Evolutionary conservation across 2,888 invertebrate genomes (phyloP).

Genomic region (Pilophorus perplexus): DNA sequence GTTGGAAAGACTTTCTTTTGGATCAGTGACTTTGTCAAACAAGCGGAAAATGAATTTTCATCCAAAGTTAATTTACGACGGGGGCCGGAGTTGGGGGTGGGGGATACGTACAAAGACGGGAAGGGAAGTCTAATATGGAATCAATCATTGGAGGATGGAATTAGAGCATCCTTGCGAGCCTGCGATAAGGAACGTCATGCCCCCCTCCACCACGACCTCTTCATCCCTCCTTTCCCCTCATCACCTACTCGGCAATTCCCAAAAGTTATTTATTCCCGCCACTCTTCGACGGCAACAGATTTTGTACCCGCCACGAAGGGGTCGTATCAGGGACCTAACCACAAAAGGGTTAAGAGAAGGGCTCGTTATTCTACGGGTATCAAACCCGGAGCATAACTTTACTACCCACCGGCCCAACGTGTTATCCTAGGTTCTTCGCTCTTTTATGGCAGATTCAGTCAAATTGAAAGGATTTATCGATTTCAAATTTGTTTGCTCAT

Average conservation of each 20-base stretch:
- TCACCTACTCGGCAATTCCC: conserved; percentile 1
- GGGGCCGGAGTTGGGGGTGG: not conserved
- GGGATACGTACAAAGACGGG: conserved; percentile 34
- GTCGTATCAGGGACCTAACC: conserved; percentile 8
- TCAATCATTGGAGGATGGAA: conserved; percentile 46
- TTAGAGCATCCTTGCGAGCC: conserved; percentile 45
- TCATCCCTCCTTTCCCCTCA: not conserved
- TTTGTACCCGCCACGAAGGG: no score
- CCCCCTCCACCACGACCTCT: not conserved
- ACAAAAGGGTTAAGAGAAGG: conserved; percentile 13
- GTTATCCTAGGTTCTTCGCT: no score
- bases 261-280: conserved; percentile 20
- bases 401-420: no score
- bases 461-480: no score
- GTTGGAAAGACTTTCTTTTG: conserved; percentile 33
- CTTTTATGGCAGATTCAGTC: no score
- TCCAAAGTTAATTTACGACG: conserved; percentile 48
- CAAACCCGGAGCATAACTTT: not conserved
- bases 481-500: no score
- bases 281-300: conserved; percentile 10
- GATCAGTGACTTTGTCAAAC: conserved; percentile 45
- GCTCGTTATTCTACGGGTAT: not conserved
- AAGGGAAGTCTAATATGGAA: conserved; percentile 45
- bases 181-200: conserved; percentile 39
- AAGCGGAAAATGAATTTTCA: conserved; percentile 49